Conservation (phyloP, 2,888 invertebrate genomes). For the Lamellibrachia columna region DNA sequence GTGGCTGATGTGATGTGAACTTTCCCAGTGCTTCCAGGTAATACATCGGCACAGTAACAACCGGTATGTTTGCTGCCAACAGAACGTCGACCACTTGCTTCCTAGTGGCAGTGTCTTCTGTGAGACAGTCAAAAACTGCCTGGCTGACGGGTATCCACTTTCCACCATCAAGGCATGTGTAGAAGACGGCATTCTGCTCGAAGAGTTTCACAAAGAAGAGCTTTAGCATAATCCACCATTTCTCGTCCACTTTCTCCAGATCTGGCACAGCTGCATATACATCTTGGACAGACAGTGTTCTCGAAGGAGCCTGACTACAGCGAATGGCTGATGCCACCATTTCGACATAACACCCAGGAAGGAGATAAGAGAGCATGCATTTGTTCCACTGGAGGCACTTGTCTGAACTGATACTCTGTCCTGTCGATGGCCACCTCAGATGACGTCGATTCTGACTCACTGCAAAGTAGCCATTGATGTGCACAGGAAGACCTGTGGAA, state of each 20-base stretch:
- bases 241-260: conserved; percentile 36
- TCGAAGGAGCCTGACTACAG: background rate
- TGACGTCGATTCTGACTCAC: conserved; percentile 57
- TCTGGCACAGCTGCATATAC: conserved; percentile 40
- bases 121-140: conserved; percentile 40
- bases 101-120: conserved; percentile 29
- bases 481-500: conserved; percentile 57
- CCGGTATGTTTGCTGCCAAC: conserved; percentile 24
- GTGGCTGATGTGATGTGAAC: conserved; percentile 24
- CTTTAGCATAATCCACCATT: conserved; percentile 39
- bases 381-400: conserved; percentile 56
- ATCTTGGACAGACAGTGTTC: conserved; percentile 28
- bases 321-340: conserved; percentile 41
- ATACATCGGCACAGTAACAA: conserved; percentile 36
- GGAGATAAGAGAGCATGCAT: conserved; percentile 48
- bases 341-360: conserved; percentile 48
- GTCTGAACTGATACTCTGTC: conserved; percentile 47
- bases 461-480: conserved; percentile 60
- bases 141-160: conserved; percentile 36
- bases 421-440: conserved; percentile 57
- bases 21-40: conserved; percentile 38
- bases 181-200: conserved; percentile 31
- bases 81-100: conserved; percentile 32
- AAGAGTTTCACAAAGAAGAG: conserved; percentile 37
- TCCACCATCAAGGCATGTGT: conserved; percentile 27